phyloP scores from a whole-genome alignment of 2,113 vertebrate species.

The Oenanthe oenanthe region DNA sequence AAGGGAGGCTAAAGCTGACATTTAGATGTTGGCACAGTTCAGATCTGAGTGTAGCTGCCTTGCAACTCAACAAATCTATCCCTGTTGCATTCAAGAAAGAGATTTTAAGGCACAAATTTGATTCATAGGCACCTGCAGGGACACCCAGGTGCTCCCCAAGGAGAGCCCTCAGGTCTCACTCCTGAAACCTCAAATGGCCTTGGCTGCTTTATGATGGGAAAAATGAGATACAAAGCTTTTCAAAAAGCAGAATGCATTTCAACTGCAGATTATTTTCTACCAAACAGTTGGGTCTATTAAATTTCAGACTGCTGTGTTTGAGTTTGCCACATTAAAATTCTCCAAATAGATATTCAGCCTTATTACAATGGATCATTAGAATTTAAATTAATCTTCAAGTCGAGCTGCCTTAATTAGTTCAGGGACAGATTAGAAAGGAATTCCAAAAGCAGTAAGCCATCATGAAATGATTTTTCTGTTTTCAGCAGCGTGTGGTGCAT shows the following conservation, averaged over 20 bases:
- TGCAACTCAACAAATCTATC: neutral
- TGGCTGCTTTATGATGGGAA: neutral
- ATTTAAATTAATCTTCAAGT: conserved; percentile 8
- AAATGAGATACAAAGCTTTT: neutral
- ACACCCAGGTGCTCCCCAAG: neutral
- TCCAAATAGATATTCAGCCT: neutral
- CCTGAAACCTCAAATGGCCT: neutral
- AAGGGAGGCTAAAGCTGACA: neutral
- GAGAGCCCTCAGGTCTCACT: neutral
- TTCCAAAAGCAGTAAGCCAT: neutral
- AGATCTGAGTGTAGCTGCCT: neutral
- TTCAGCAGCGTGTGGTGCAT: neutral
- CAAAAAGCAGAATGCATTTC: neutral
- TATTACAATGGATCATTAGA: neutral
- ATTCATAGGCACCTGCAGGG: neutral
- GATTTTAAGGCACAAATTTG: neutral
- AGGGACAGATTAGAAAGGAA: neutral
- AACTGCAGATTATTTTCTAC: neutral
- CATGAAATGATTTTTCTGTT: neutral
- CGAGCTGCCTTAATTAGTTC: conserved; percentile 10
- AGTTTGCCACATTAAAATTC: neutral
- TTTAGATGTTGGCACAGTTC: neutral
- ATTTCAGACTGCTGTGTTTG: neutral
- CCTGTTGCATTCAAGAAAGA: neutral
- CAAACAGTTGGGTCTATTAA: neutral